Evolutionary conservation across 2,797 vertebrate species (phyloP).

Genomic region (Brotula barbata): DNA sequence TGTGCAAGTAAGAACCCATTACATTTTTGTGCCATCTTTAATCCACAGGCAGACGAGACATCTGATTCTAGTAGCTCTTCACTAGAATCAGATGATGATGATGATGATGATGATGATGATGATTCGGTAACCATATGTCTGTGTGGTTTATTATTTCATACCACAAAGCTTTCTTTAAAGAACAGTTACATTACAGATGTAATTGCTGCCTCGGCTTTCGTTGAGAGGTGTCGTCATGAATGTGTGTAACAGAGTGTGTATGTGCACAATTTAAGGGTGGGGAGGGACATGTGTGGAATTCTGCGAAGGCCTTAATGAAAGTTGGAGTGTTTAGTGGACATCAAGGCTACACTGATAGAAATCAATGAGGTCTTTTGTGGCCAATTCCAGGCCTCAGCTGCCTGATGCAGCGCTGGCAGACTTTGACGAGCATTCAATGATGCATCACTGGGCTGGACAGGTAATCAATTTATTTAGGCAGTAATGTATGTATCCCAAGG

Average conservation of each 20-base stretch:
- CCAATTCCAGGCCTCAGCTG: constrained; percentile 57
- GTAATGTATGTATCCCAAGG: constrained; percentile 81
- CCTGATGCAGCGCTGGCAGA: constrained; percentile 58
- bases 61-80: no score
- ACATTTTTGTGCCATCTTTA: no score
- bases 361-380: constrained; percentile 77
- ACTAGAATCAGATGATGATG: no score
- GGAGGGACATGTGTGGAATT: constrained; percentile 55
- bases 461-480: constrained; percentile 79
- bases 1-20: no score
- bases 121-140: no score
- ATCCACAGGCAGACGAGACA: no score
- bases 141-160: no score
- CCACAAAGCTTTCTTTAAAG: no score
- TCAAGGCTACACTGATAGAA: constrained; percentile 66
- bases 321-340: constrained; percentile 62
- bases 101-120: no score
- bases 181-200: no score
- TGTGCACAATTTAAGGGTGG: background rate
- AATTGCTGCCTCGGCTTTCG: constrained; percentile 3
- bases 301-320: constrained; percentile 63
- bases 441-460: constrained; percentile 56
- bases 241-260: constrained; percentile 16
- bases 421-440: constrained; percentile 77
- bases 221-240: constrained; percentile 7